Conservation (phyloP, 2,888 invertebrate genomes). For the Cremastinae sp. region DNA sequence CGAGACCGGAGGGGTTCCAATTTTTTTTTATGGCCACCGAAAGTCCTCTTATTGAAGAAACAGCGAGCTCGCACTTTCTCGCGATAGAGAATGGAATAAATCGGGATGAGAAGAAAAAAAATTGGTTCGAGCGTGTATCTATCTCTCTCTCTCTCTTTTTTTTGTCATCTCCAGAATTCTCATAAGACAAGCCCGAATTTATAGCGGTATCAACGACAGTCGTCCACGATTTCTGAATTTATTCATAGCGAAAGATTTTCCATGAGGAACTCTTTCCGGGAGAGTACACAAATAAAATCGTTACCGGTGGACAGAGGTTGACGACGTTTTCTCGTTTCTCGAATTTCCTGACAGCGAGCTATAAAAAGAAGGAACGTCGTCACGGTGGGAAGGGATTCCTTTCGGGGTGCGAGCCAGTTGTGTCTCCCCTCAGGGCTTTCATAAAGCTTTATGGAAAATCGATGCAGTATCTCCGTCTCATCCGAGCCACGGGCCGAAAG, state of each 20-base stretch:
- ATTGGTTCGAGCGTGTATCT: no score
- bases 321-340: no score
- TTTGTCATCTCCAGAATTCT: constrained; percentile 18
- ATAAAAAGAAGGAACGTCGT: background rate
- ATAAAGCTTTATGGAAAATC: constrained; percentile 73
- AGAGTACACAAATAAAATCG: no score
- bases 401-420: constrained; percentile 40
- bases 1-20: constrained; percentile 44
- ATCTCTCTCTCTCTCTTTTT: constrained; percentile 4
- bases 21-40: constrained; percentile 21
- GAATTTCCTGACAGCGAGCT: no score
- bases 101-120: background rate
- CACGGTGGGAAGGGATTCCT: constrained; percentile 16
- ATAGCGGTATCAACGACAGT: background rate
- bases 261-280: no score
- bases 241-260: no score
- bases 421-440: constrained; percentile 65
- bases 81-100: constrained; percentile 4
- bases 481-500: constrained; percentile 20
- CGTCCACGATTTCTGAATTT: no score
- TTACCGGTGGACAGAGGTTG: no score
- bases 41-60: constrained; percentile 24
- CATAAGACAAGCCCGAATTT: constrained; percentile 24
- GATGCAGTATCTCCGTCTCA: constrained; percentile 69
- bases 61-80: background rate